phyloP scores from a whole-genome alignment of 2,113 vertebrate genomes.

The Corythornis vintsioides region DNA sequence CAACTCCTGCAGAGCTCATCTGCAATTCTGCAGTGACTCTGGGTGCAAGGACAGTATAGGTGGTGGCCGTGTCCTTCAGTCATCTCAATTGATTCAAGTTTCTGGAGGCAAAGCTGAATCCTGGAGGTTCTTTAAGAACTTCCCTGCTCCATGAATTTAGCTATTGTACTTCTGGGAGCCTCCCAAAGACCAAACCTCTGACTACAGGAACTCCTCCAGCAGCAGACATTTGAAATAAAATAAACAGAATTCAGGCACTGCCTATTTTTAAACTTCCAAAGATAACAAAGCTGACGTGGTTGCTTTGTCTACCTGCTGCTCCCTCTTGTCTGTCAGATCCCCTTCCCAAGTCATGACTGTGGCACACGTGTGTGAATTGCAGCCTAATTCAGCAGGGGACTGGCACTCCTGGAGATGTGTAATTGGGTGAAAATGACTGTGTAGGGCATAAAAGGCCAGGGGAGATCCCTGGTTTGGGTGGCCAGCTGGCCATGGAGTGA shows the following conservation, averaged over 20 bases:
- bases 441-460: neutral
- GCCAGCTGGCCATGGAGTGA: neutral
- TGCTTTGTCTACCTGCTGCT: conserved; percentile 56
- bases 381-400: neutral
- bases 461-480: neutral
- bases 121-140: conserved; percentile 23
- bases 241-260: conserved; percentile 23
- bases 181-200: neutral
- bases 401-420: neutral
- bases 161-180: conserved; percentile 14
- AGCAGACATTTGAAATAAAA: conserved; percentile 33
- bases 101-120: neutral
- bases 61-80: neutral
- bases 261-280: conserved; percentile 15
- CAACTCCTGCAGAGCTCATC: neutral
- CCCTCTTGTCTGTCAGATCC: neutral
- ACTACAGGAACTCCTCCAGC: conserved; percentile 21
- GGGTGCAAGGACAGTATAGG: neutral
- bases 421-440: neutral
- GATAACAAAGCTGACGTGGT: neutral
- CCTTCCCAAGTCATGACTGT: neutral
- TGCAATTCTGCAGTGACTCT: neutral
- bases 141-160: neutral
- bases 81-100: neutral
- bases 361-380: neutral